Evolutionary conservation across 2,888 invertebrate genomes (phyloP), one percentile per base, ranked within the genome.

Genomic region (Neoascia interrupta): DNA sequence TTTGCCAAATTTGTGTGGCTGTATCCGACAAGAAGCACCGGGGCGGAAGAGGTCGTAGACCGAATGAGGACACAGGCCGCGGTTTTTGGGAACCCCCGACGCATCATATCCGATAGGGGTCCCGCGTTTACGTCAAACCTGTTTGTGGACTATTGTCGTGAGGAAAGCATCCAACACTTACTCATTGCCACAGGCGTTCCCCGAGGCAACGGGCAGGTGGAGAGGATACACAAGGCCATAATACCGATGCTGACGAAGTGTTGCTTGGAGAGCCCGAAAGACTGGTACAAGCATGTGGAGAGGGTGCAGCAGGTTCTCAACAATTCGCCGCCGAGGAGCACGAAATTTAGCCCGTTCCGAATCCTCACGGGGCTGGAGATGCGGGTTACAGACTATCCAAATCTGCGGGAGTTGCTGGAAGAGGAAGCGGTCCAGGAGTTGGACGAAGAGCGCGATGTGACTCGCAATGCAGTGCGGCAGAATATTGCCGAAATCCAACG

Each of bases 31-130:
- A 31, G n/a, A n/a, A 4, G 31, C n/a, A 31, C 82, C 0, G 72
- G 82, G 0, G 53, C 81, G 1, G 80, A 73, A 18, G 86, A 88
- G 41, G 84, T 83, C 0, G 1, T 87, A n/a, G 39, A 82, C 1
- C 85, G 84, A 56, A 37, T 87, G 11, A 34, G 31, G 5, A 34
- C 36, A 16, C 39, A 49, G 10, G 18, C 39, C 2, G 15, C 18
- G 0, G 5, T 36, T n/a, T 60, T 60, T 19, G 60, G 66, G 2
- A 74, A 53, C 8, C 84, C 84, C 3, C 73, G 23, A 5, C 58
- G 83, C 3, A 81, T 88, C 4, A 84, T 88, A 3, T 83, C 84
- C 0, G 88, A 89, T 61, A 70, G 85, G 34, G 87, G 87, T 5
- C 82, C 84, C 13, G 83, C 84, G 2, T 88, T 86, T 56, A 88